Evolutionary conservation across 2,888 invertebrate genomes (phyloP), one percentile per base, ranked within the genome.

Genomic region (Tenodera sinensis): DNA sequence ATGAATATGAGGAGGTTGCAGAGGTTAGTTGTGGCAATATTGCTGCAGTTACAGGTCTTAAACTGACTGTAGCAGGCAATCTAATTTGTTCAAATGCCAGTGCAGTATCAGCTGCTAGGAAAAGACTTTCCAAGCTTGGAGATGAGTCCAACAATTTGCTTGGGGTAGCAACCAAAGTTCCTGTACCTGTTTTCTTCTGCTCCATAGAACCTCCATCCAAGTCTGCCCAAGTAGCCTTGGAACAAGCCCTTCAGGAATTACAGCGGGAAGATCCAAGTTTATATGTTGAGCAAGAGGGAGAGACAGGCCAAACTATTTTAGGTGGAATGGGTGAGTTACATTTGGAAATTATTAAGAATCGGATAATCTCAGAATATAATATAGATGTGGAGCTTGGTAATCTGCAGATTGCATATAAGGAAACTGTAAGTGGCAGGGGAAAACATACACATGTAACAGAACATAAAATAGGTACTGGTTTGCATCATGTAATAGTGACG

Each of bases 291-390:
- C 94, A 95, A 25, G 96, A 98, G 92, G 93, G 95, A 3, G 97
- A 98, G 90, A 97, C 97, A 0, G 98, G 97, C 0, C 98, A 99
- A 94, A 97, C 97, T 0, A 96, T 98, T 87, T 94, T 98, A 3
- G 97, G 96, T 89, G 97, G 99, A 25, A 99, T 99, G 99, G 99
- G 99, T 1, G 99, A 99, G 93, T 95, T 99, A 1, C 99, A 99
- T 93, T 94, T 99, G 90, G 99, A 99, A 91, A 96, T 99, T 90
- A 97, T 99, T 83, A 97, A 96, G 92, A 98, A 99, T 91, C 95
- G 99, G 28, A 96, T 99, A 87, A 93, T 95, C 84, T 96, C 96
- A 89, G 98, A 99, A 92, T 99, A 98, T 93, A 97, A 97, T 92
- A 96, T 99, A 89, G 97, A 99, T 25, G 98, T 96, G 0, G 97